These are phyloP conservation scores for Nymphicus hollandicus DNA, from an alignment of 2,113 vertebrate species.

Conservation along the genomic window DNA sequence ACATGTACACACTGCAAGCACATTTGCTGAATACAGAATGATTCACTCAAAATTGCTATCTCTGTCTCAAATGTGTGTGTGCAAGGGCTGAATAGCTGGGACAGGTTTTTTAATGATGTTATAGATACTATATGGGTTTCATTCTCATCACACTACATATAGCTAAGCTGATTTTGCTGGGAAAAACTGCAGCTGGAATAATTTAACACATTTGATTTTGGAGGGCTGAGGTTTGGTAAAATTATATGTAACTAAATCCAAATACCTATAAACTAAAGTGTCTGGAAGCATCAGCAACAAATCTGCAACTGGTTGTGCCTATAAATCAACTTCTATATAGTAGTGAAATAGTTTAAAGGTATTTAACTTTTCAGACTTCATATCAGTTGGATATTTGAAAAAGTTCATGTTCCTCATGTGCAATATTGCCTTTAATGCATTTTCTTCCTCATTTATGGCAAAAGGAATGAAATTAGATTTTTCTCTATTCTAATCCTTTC, in stretches of 20 bases:
- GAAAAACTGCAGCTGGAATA: not conserved
- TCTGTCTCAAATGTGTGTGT: not conserved
- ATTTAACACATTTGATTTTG: not conserved
- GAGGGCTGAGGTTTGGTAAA: not conserved
- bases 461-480: not conserved
- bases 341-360: not conserved
- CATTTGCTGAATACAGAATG: not conserved
- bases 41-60: rapidly evolving
- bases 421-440: not conserved
- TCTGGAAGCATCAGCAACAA: not conserved
- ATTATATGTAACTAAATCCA: not conserved
- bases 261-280: not conserved
- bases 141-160: not conserved
- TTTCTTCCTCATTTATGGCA: not conserved
- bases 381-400: not conserved
- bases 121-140: not conserved
- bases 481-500: not conserved
- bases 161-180: not conserved
- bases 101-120: not conserved
- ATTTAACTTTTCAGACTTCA: not conserved
- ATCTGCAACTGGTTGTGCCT: not conserved
- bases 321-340: not conserved
- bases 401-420: not conserved
- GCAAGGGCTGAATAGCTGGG: not conserved
- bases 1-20: not conserved